Evolutionary conservation across 92 coral and sea anemone genomes (phyloP), one percentile per base, ranked within the genome.

Genomic region (Scolanthus callimorphus): DNA sequence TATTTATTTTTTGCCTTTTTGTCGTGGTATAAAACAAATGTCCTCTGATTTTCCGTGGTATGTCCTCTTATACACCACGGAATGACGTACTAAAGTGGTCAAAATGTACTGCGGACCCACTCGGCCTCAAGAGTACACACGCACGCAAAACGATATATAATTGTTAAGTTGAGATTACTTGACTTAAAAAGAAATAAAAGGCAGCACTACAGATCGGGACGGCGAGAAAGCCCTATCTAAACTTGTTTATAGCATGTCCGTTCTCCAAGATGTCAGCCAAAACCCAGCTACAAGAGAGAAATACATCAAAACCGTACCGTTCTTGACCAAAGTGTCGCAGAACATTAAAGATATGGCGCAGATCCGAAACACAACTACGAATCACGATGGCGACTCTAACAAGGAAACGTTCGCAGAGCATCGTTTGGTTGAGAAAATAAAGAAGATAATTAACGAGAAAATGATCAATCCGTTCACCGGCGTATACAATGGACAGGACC

Each of bases 301-400:
- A 66, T 69, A 69, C 48, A 41, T 67, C 13, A 55, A 67, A 54
- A 44, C 43, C 43, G 74, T 28, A 37, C 65, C 74, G 23, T 67
- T 67, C 21, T 55, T 62, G 2, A 22, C 68, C 29, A 25, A 25
- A 20, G 29, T 62, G 11, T 62, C 57, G 27, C 54, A 62, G 28
- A 29, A 55, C 27, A 39, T 62, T 8, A 62, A 62, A 20, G 68
- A 44, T 39, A 62, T 62, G 68, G 68, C 57, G 22, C 58, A 62
- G 57, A 24, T 62, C 28, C 19, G 19, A 41, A 45, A 62, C 47
- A 60, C 55, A 29, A 15, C 70, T 48, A 17, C 70, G 28, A 57
- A 63, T 63, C 60, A 63, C 31, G 30, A 63, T 22, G 70, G 49
- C 17, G 59, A 31, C 28, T 63, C 61, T 50, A n/a, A 23, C 43